Evolutionary conservation across 2,797 vertebrate genomes (phyloP), one percentile per base, ranked within the genome.

Genomic region (Arnoldichthys spilopterus): DNA sequence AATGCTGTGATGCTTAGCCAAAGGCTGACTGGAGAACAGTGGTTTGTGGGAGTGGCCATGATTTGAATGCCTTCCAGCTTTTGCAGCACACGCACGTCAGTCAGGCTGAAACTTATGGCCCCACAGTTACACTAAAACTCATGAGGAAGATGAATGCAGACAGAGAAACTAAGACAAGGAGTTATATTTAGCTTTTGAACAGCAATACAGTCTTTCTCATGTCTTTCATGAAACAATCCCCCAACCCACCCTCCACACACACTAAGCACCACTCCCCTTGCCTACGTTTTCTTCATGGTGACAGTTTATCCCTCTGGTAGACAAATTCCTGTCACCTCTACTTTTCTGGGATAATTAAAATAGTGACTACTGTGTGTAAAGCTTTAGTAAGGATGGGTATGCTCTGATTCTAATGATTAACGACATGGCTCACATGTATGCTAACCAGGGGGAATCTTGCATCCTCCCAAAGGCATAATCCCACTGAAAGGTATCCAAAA

Each of bases 151-250:
- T 72, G 49, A 74, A 82, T 83, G 82, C 62, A 47, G 58, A 72
- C 32, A 37, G 78, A 70, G 63, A 80, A 76, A 72, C 75, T 49
- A 71, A 82, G 64, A 62, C 75, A 53, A 43, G 26, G 26, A 66
- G 76, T 77, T 85, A 85, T 82, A 83, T 85, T 82, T 84, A 78
- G 77, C 74, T 61, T 26, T 26, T 34, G 68, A 67, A 72, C 78
- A 54, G 76, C 72, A 80, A 76, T 72, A 76, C 79, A 77, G 70
- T 83, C 76, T 72, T 85, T 87, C 82, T 70, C 81, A 79, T 32
- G 40, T 77, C 32, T 74, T 78, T 64, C 40, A 34, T 58, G 63
- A 76, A 63, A 59, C 49, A 62, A 37, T 30, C 18, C 34, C 4
- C 9, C 63, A 16, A 34, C 24, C 20, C 16, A 49, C 18, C 37